phyloP scores from a whole-genome alignment of 2,113 vertebrate species.

The Cryptotis parvus region DNA sequence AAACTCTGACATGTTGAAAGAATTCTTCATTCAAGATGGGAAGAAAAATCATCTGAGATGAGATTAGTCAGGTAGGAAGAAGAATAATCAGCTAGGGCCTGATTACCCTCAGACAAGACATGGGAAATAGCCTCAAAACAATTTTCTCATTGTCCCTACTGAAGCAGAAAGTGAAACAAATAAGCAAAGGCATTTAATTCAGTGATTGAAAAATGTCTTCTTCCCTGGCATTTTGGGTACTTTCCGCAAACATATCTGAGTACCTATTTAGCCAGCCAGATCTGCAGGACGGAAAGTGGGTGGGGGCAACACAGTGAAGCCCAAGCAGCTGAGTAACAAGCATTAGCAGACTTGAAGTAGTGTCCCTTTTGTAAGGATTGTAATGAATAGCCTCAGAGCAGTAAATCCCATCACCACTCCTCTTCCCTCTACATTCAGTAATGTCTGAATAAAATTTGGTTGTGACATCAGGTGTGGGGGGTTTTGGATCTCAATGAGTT shows the following conservation, averaged over 20 bases:
- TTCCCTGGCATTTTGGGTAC: background rate
- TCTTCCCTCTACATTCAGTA: background rate
- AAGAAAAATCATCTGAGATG: conserved; percentile 33
- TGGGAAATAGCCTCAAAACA: background rate
- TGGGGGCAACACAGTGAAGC: background rate
- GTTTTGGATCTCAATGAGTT: background rate
- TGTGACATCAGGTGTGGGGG: background rate
- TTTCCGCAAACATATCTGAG: background rate
- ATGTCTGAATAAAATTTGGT: background rate
- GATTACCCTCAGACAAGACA: background rate
- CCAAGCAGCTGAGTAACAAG: background rate
- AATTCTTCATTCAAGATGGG: background rate
- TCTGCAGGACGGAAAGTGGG: background rate
- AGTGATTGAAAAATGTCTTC: background rate
- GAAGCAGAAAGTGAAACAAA: conserved; percentile 20
- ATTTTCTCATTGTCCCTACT: conserved; percentile 1
- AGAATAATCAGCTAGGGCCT: background rate
- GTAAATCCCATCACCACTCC: background rate
- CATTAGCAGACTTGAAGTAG: background rate
- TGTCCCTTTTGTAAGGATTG: background rate
- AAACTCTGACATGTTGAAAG: background rate
- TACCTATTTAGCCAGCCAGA: background rate
- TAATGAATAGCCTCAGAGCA: background rate
- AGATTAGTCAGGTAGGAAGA: background rate
- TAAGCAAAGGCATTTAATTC: background rate